Evolutionary conservation across 2,113 vertebrate species (phyloP).

Genomic region (Urocolius indicus): DNA sequence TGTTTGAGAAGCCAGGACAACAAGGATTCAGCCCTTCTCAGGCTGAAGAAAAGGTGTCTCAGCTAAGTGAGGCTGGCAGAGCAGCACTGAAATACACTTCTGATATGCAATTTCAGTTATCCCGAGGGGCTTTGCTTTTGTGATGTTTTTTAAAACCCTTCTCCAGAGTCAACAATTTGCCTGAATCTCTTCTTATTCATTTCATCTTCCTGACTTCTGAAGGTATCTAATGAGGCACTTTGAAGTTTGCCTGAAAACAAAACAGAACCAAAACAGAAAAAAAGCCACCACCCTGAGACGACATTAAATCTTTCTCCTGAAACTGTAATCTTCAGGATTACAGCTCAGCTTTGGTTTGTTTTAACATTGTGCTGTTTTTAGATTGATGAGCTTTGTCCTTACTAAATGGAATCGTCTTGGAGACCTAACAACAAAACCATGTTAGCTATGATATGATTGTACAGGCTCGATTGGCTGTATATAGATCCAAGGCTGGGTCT

Average conservation of each 20-base stretch:
- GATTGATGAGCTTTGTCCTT: slow-evolving; percentile 7
- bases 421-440: neutral
- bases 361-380: neutral
- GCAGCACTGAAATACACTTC: neutral
- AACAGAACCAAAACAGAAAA: neutral
- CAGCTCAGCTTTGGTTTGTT: slow-evolving; percentile 2
- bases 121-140: slow-evolving; percentile 47
- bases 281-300: neutral
- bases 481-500: neutral
- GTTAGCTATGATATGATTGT: neutral
- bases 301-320: slow-evolving; percentile 41
- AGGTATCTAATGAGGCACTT: slow-evolving; percentile 55
- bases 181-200: slow-evolving; percentile 47
- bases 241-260: slow-evolving; percentile 57
- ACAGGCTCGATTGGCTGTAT: neutral
- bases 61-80: slow-evolving; percentile 55
- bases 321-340: slow-evolving; percentile 40
- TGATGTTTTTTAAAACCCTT: slow-evolving; percentile 46
- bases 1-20: slow-evolving; percentile 44
- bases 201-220: slow-evolving; percentile 62
- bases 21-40: slow-evolving; percentile 32
- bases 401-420: neutral
- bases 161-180: slow-evolving; percentile 64
- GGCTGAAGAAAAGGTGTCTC: slow-evolving; percentile 48
- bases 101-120: slow-evolving; percentile 50